These are phyloP conservation scores for Panthera uncia DNA, from an alignment of 2,113 vertebrate species.

Conservation along the genomic window DNA sequence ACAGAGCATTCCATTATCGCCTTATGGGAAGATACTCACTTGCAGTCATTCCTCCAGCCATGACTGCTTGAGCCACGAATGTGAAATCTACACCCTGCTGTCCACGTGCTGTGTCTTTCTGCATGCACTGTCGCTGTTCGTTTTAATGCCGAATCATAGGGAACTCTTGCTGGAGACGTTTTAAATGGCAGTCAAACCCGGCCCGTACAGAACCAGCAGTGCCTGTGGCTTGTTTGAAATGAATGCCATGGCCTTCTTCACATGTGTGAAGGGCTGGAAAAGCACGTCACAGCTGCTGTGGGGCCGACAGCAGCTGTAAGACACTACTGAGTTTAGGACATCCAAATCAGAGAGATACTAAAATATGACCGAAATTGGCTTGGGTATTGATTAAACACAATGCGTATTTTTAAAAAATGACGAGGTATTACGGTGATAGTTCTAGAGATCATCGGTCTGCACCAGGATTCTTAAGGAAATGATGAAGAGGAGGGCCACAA, in stretches of 20 bases:
- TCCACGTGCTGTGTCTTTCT: background rate
- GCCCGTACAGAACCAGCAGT: background rate
- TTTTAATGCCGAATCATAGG: background rate
- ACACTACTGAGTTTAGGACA: background rate
- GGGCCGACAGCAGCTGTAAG: background rate
- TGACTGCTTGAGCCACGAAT: background rate
- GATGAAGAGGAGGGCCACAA: background rate
- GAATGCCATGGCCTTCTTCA: background rate
- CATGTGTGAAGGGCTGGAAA: background rate
- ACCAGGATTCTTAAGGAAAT: background rate
- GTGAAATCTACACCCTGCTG: background rate
- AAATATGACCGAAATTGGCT: background rate
- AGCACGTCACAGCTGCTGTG: background rate
- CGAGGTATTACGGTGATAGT: background rate
- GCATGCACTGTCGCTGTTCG: background rate
- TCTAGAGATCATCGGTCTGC: background rate
- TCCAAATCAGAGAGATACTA: background rate
- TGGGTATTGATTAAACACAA: background rate
- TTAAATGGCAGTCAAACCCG: background rate
- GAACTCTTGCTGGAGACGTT: background rate
- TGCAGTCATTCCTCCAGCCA: background rate
- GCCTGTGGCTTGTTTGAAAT: background rate
- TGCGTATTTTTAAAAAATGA: background rate
- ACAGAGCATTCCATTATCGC: background rate
- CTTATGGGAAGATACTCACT: background rate